Percentiles rank a stretch among this genome's conserved stretches.
Conservation (phyloP, 2,888 invertebrate species). For the Serrognathus titanus region DNA sequence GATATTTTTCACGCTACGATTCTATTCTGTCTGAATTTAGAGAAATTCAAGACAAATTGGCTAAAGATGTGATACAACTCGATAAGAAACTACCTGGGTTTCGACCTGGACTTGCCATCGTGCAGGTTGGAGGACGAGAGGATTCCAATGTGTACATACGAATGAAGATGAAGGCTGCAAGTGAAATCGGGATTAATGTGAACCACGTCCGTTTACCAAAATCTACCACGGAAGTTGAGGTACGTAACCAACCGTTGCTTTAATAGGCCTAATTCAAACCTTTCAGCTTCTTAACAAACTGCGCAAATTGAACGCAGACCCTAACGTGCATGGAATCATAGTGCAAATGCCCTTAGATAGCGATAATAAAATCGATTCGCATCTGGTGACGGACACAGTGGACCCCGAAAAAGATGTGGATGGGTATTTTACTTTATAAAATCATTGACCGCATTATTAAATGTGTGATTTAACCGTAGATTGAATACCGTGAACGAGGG, state of each 20-base stretch:
- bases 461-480: conserved; percentile 40
- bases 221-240: conserved; percentile 77
- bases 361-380: conserved; percentile 76
- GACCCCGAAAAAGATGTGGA: conserved; percentile 92
- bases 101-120: conserved; percentile 79
- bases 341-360: conserved; percentile 95
- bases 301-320: conserved; percentile 75
- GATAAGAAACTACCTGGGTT: conserved; percentile 60
- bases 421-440: conserved; percentile 59
- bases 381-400: conserved; percentile 83
- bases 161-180: conserved; percentile 91
- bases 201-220: conserved; percentile 76
- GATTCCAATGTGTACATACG: conserved; percentile 98
- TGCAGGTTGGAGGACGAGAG: conserved; percentile 93
- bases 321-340: conserved; percentile 87
- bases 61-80: conserved; percentile 61
- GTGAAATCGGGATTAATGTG: conserved; percentile 83
- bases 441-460: background rate
- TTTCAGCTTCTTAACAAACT: conserved; percentile 67
- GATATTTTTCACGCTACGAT: background rate
- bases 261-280: background rate
- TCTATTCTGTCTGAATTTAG: conserved; percentile 46
- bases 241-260: conserved; percentile 34
- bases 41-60: conserved; percentile 67
- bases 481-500: conserved; percentile 93